Evolutionary conservation across 2,888 invertebrate genomes (phyloP), one percentile per base, ranked within the genome.

Genomic region (Cephus runcator): DNA sequence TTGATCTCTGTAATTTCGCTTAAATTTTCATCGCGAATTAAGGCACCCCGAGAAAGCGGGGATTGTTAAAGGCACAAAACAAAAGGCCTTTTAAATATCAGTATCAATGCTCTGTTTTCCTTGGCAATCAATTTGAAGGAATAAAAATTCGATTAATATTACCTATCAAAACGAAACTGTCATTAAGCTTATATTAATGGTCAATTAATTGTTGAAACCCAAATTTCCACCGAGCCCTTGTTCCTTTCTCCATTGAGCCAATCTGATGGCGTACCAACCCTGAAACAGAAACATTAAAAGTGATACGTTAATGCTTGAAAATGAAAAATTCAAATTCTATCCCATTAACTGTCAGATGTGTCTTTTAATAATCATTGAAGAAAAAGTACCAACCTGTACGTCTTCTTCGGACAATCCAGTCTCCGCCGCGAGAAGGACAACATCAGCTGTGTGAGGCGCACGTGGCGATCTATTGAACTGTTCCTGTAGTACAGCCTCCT

Each of bases 381-480:
- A 2, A 56, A 23, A 56, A 56, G 2, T 9, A 71, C 85, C 84
- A 83, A 93, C 93, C 90, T 92, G 92, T 12, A 93, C 93, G 69
- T 92, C 92, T 40, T 88, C 86, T 81, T 93, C 93, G 12, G 91
- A 88, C n/a, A 93, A 88, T 4, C 93, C 93, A 1, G 92, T 92
- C 83, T 93, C 93, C 0, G 93, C 93, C 9, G 93, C 93, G 23
- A 93, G 90, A 4, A 93, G 89, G 30, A 92, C 91, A 40, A 93
- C 85, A 80, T 93, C 93, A 34, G 92, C 92, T 34, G 92, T 91
- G 75, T 92, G 92, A 9, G 93, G 93, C 80, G 93, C 93, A 81
- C 92, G 91, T 75, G 92, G 92, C 88, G 89, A 89, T 80, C 92
- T 90, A 82, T 90, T 90, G 85, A 93, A 93, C 83, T 92, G 92